Conservation (phyloP, 92 coral and sea anemone species). For the Metridium senile region DNA sequence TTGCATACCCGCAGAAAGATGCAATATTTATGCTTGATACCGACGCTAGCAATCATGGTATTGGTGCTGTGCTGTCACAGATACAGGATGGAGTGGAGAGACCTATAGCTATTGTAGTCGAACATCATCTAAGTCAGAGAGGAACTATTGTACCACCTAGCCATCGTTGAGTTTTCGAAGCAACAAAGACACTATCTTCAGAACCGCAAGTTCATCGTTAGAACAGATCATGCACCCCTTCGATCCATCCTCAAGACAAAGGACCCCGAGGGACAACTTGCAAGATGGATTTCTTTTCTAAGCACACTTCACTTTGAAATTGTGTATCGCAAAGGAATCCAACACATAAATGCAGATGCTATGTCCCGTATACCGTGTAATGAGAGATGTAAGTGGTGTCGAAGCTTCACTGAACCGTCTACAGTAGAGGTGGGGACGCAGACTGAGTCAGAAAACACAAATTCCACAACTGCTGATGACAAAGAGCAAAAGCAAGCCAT, state of each 20-base stretch:
- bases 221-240: constrained; percentile 67
- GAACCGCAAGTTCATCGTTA: constrained; percentile 31
- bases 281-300: constrained; percentile 46
- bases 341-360: constrained; percentile 58
- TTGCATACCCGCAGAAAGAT: constrained; percentile 21
- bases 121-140: constrained; percentile 38
- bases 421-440: constrained; percentile 1
- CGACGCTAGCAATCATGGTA: constrained; percentile 53
- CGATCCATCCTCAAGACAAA: constrained; percentile 41
- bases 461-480: too few species aligned
- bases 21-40: constrained; percentile 43
- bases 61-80: constrained; percentile 59
- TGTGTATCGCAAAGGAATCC: constrained; percentile 46
- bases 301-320: constrained; percentile 49
- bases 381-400: constrained; percentile 53
- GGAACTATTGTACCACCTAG: constrained; percentile 44
- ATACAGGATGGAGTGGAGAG: constrained; percentile 34
- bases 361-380: constrained; percentile 65
- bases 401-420: too few species aligned
- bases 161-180: constrained; percentile 39
- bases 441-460: neutral
- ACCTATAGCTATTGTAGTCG: constrained; percentile 42
- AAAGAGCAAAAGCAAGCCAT: too few species aligned
- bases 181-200: constrained; percentile 37
- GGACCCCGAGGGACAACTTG: constrained; percentile 68